Evolutionary conservation across 2,113 vertebrate genomes (phyloP), one percentile per base, ranked within the genome.

Genomic region (Phoxinus phoxinus): DNA sequence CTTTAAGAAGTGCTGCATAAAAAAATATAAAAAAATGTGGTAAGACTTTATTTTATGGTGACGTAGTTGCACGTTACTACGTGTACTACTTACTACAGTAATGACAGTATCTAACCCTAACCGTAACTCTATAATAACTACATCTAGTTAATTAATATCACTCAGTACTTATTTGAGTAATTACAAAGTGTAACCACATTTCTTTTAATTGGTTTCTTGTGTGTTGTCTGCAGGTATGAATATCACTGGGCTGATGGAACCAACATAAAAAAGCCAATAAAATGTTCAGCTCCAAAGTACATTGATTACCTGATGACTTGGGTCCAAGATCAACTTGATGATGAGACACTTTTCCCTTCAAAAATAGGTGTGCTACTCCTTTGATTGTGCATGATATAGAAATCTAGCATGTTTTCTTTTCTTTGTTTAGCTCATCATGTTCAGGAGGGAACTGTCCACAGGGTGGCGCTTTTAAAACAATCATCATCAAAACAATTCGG

Each of bases 201-300:
- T n/a, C 21, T 48, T 75, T 48, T 65, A 30, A 63, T 9, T 30
- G 13, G 6, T 44, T 51, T 67, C 15, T 13, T 82, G 6, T 12
- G 12, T 76, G 51, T 59, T 82, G 35, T 30, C 11, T 74, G 11
- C 90, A 97, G 96, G 84, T 97, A 97, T 1, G 96, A 97, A 76
- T 97, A 97, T 93, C 96, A 97, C 58, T 97, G 96, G 96, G 96
- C 96, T 84, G 96, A 97, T 85, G 96, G 96, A 86, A 97, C 96
- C 35, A 97, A 97, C 89, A 96, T 97, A 61, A 97, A 97, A 93
- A 97, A 97, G 72, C 96, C 96, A 61, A 96, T 97, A 88, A 97
- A 97, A 89, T 97, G 96, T 88, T 97, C 96, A 0, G 96, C 96
- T 3, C 96, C 96, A 21, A 97, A 97, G 90, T 97, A 97, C 89